Conservation (phyloP, 2,888 invertebrate species). For the Cerceris rybyensis region DNA sequence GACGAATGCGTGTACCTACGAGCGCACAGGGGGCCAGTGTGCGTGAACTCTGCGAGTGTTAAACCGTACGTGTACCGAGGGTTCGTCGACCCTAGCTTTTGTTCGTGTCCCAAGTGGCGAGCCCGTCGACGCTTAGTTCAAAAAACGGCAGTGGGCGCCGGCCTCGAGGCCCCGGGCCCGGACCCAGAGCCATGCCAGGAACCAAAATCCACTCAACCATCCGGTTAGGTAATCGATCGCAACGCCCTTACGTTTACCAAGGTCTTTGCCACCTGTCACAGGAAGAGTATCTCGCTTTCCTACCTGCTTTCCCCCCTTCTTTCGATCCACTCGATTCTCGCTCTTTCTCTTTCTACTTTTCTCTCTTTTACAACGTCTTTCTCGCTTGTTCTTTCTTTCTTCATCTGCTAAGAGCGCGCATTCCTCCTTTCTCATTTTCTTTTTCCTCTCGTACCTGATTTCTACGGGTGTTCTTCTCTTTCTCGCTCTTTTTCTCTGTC, state of each 20-base stretch:
- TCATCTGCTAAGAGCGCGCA: background rate
- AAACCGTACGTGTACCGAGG: slow-evolving; percentile 48
- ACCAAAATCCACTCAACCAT: slow-evolving; percentile 62
- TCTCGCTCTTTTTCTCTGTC: too few species aligned
- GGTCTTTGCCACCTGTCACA: slow-evolving; percentile 77
- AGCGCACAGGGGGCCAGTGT: slow-evolving; percentile 31
- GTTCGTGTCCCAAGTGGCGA: slow-evolving; percentile 74
- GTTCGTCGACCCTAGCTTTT: slow-evolving; percentile 76
- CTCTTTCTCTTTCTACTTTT: slow-evolving; percentile 22
- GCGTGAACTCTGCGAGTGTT: slow-evolving; percentile 51
- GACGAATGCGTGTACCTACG: slow-evolving; percentile 57
- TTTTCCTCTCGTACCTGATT: background rate
- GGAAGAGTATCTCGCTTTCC: slow-evolving; percentile 62
- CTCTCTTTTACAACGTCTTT: background rate
- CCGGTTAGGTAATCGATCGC: slow-evolving; percentile 76
- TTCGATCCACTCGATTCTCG: background rate
- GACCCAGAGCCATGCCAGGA: slow-evolving; percentile 21
- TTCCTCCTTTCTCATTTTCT: background rate
- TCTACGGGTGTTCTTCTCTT: too few species aligned
- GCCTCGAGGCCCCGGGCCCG: slow-evolving; percentile 20
- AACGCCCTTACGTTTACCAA: slow-evolving; percentile 72
- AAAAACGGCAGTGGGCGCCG: slow-evolving; percentile 57
- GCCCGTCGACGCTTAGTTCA: slow-evolving; percentile 62
- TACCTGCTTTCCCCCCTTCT: slow-evolving; percentile 42
- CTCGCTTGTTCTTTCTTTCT: background rate